Percentiles rank a stretch among this genome's conserved stretches.
Evolutionary conservation across 1,140 invertebrate species (phyloP).

Genomic region (Zaprionus vittiger): DNA sequence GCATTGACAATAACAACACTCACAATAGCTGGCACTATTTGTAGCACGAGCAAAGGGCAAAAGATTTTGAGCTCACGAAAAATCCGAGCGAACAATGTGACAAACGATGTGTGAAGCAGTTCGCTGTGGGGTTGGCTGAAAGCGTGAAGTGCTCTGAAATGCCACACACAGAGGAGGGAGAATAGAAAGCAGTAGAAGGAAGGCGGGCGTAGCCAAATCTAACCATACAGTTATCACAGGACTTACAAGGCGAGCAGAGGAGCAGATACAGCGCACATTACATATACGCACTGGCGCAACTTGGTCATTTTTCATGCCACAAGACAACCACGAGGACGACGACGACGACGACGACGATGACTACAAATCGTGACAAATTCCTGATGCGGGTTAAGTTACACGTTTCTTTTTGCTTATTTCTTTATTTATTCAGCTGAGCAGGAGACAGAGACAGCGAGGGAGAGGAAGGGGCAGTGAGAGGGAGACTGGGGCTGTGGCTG

Average conservation of each 20-base stretch:
- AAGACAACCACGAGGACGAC: constrained; percentile 67
- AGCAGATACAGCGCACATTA: constrained; percentile 44
- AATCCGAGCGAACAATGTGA: constrained; percentile 73
- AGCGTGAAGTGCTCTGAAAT: constrained; percentile 55
- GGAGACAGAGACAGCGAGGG: background rate
- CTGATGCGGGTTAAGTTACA: constrained; percentile 81
- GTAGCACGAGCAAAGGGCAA: constrained; percentile 51
- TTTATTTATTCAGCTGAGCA: constrained; percentile 21
- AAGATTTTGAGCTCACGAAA: constrained; percentile 59
- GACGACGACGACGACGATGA: constrained; percentile 63
- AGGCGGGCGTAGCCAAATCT: constrained; percentile 47
- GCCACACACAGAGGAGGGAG: background rate
- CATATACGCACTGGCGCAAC: constrained; percentile 69
- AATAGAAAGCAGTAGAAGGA: background rate
- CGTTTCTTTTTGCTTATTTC: constrained; percentile 53
- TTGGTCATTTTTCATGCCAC: constrained; percentile 79
- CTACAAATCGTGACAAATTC: constrained; percentile 83
- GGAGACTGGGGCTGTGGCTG: constrained; percentile 13
- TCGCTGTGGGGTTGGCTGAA: constrained; percentile 41
- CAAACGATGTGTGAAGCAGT: constrained; percentile 81
- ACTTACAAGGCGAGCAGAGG: constrained; percentile 25
- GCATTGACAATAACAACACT: constrained; percentile 62
- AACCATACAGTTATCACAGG: constrained; percentile 75
- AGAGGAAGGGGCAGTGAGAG: background rate
- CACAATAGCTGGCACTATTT: constrained; percentile 52